phyloP scores from a whole-genome alignment of 1,140 invertebrate species.

The Nasonia giraulti region DNA sequence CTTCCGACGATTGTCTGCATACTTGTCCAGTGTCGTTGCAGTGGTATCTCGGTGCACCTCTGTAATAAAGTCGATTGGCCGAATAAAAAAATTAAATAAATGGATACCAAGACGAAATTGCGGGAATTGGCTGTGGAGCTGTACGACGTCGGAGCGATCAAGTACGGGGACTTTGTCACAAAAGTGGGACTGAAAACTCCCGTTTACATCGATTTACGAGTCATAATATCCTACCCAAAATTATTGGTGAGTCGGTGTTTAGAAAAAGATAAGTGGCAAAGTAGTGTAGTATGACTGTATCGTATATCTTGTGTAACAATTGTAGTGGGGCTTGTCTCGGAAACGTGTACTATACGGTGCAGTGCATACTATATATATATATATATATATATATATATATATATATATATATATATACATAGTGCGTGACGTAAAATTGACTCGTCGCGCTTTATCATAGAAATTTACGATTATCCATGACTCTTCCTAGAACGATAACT shows the following conservation, averaged over 20 bases:
- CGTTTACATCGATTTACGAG: conserved; percentile 94
- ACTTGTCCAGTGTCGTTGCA: background rate
- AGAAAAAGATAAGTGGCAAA: too few relatives aligned
- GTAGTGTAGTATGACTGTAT: too few relatives aligned
- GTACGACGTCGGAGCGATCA: conserved; percentile 83
- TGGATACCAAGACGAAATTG: conserved; percentile 58
- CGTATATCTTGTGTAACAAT: too few relatives aligned
- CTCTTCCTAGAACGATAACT: too few relatives aligned
- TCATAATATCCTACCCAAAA: conserved; percentile 90
- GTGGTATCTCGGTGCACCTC: background rate
- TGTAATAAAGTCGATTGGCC: background rate
- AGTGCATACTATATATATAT: too few relatives aligned
- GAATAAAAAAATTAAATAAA: background rate
- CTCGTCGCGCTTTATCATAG: too few relatives aligned
- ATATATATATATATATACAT: too few relatives aligned
- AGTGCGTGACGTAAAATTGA: too few relatives aligned
- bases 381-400: too few relatives aligned
- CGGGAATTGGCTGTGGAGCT: conserved; percentile 75
- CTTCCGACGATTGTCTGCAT: background rate
- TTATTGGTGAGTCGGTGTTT: conserved; percentile 83
- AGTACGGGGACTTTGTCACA: conserved; percentile 93
- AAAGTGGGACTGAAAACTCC: conserved; percentile 96
- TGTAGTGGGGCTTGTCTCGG: too few relatives aligned
- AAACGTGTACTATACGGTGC: too few relatives aligned
- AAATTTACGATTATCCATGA: too few relatives aligned